Evolutionary conservation across 2,888 invertebrate species (phyloP), one percentile per base, ranked within the genome.

Genomic region (Amphipoea oculea): DNA sequence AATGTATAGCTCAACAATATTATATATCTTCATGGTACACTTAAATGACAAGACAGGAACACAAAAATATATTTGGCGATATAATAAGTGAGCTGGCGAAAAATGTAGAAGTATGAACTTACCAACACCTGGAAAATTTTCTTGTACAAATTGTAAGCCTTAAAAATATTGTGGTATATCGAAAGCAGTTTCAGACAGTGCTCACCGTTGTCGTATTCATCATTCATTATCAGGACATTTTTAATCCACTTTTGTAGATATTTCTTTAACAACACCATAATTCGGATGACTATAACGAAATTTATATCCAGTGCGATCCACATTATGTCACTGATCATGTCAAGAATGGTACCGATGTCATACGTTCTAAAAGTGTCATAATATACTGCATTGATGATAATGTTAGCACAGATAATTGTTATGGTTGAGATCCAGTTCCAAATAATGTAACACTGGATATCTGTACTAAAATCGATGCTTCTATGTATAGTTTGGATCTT

Each of bases 401-500:
- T 12, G 63, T 83, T 40, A 1, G 65, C 0, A 2, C 42, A 54
- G 2, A 82, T 2, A 14, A 48, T n/a, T 11, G 29, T 51, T 4
- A 73, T 42, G 2, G 78, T 12, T 1, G 62, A 73, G 7, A 86
- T 63, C 82, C 86, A 86, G 23, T 79, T 88, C 79, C 76, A 79
- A 29, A 63, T 29, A 0, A 78, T 71, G 23, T 71, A 88, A 29
- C 23, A 71, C 0, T 7, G n/a, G 17, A 81, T 67, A 12, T 29
- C 51, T 12, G 75, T 70, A 40, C 45, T 72, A 12, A 75, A 79
- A 23, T 71, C 42, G 0, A 86, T 62, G 36, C 1, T 67, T 11
- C 14, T 76, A 36, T 83, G 71, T n/a, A 86, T 78, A n/a, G 57
- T 63, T 60, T 88, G 88, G 6, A 88, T 79, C 0, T 36, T 79